phyloP scores from a whole-genome alignment of 2,113 vertebrate genomes.

The Lanius ludovicianus region DNA sequence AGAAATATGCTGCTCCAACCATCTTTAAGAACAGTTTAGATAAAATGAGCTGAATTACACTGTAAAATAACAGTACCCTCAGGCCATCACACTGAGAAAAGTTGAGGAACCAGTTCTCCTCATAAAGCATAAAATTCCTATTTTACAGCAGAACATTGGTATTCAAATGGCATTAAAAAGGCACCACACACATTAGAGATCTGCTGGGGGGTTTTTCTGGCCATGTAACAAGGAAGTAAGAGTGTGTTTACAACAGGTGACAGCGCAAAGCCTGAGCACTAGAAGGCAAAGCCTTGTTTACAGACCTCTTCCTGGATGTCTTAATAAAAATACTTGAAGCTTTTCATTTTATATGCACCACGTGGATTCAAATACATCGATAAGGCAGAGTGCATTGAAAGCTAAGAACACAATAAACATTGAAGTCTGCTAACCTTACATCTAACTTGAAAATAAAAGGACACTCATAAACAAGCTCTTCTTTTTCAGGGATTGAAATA shows the following conservation, averaged over 20 bases:
- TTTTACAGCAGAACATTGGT: neutral
- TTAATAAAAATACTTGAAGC: constrained; percentile 16
- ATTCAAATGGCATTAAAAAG: neutral
- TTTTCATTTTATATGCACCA: neutral
- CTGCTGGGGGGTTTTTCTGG: neutral
- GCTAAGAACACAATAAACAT: neutral
- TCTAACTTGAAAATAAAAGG: neutral
- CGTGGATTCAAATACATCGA: neutral
- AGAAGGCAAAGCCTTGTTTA: neutral
- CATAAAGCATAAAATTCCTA: neutral
- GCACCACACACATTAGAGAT: neutral
- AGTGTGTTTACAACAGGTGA: neutral
- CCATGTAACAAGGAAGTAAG: neutral
- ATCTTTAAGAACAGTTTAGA: neutral
- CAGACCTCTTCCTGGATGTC: neutral
- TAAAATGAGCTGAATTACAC: neutral
- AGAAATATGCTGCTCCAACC: neutral
- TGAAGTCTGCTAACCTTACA: neutral
- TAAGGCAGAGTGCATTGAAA: neutral
- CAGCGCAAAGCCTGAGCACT: neutral
- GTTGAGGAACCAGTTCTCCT: neutral
- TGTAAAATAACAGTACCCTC: neutral
- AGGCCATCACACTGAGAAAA: neutral
- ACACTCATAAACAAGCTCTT: neutral
- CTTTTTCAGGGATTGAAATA: neutral